These are phyloP conservation scores for Lithophane socia DNA, from an alignment of 2,888 invertebrate genomes.

Conservation along the genomic window DNA sequence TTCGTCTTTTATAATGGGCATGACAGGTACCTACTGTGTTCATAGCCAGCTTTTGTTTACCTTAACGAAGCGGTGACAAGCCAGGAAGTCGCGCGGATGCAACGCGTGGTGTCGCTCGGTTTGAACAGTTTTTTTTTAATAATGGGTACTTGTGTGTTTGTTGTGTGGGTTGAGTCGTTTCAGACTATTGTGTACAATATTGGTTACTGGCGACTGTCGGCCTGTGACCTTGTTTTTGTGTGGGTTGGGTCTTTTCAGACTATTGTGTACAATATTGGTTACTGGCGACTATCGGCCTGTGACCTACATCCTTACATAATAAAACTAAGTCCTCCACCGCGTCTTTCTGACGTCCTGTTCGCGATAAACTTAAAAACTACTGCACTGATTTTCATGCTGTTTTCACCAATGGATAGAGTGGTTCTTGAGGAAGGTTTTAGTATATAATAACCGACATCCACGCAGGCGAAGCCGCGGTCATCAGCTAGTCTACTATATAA, in stretches of 20 bases:
- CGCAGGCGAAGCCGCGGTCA: no score
- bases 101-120: slow-evolving; percentile 17
- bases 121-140: slow-evolving; percentile 6
- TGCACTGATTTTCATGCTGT: no score
- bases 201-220: background rate
- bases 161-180: background rate
- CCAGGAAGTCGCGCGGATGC: slow-evolving; percentile 51
- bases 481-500: no score
- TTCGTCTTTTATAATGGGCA: slow-evolving; percentile 8
- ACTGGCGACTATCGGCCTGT: background rate
- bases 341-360: no score
- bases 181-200: background rate
- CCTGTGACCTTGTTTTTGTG: background rate
- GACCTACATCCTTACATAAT: background rate
- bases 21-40: slow-evolving; percentile 27
- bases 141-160: background rate
- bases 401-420: no score
- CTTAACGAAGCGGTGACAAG: slow-evolving; percentile 42
- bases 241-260: background rate
- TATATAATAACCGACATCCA: no score
- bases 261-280: background rate
- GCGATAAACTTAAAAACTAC: no score
- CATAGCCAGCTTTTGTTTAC: slow-evolving; percentile 44
- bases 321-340: no score
- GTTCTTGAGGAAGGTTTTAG: no score